Evolutionary conservation across 30 jellyfish, hydroid and myxozoan species (phyloP).

Genomic region (Hydractinia echinata): DNA sequence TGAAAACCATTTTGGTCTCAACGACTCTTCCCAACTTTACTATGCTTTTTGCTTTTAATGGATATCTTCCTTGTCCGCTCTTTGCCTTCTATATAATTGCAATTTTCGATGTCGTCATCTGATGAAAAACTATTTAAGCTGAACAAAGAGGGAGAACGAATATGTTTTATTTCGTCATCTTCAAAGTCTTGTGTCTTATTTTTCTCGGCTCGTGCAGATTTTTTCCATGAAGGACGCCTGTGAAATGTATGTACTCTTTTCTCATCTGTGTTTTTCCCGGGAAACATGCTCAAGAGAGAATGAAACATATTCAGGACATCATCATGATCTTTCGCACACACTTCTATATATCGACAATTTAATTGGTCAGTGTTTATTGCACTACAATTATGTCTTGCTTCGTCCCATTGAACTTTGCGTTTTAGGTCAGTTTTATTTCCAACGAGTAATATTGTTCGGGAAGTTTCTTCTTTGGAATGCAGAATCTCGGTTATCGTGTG

Average conservation of each 20-base stretch:
- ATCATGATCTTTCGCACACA: neutral
- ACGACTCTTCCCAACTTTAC: too few relatives aligned
- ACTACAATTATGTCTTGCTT: neutral
- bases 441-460: slow-evolving; percentile 54
- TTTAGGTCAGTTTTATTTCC: slow-evolving; percentile 63
- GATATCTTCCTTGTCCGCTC: too few relatives aligned
- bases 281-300: neutral
- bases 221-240: too few relatives aligned
- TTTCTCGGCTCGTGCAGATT: too few relatives aligned
- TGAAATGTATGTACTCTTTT: too few relatives aligned
- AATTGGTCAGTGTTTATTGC: neutral
- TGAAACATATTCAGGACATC: slow-evolving; percentile 13
- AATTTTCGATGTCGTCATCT: neutral
- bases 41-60: too few relatives aligned
- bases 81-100: neutral
- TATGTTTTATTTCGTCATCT: neutral
- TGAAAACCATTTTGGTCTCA: too few relatives aligned
- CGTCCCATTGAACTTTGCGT: neutral
- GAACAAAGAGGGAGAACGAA: slow-evolving; percentile 12
- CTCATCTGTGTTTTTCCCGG: too few relatives aligned
- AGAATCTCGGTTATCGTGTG: slow-evolving; percentile 54
- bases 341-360: slow-evolving; percentile 8
- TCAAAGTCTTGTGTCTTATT: too few relatives aligned
- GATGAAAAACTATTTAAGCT: neutral
- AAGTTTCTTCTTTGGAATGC: slow-evolving; percentile 32